A percentile compares a stretch with the other conserved stretches of the same genome.
Evolutionary conservation across 2,888 invertebrate genomes (phyloP).

Genomic region (Drosophila parthenogenetica): DNA sequence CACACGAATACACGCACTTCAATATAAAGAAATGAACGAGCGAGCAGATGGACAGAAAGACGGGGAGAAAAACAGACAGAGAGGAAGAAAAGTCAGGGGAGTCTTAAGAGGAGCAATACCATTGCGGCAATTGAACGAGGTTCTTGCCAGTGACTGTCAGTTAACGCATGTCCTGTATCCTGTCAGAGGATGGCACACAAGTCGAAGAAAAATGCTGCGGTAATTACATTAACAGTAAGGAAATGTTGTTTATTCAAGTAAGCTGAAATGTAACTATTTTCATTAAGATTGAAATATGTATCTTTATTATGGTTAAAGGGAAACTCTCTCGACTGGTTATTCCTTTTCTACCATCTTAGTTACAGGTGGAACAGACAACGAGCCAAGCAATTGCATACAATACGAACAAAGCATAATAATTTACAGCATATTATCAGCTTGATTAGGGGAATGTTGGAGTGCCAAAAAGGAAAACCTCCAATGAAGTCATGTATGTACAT

Average conservation of each 20-base stretch:
- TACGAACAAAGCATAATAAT: not conserved
- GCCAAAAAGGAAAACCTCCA: not conserved
- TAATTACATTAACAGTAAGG: constrained; percentile 76
- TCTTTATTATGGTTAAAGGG: constrained; percentile 38
- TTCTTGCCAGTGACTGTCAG: constrained; percentile 55
- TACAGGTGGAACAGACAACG: not conserved
- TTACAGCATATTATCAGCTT: not conserved
- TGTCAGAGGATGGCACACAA: constrained; percentile 26
- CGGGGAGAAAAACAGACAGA: constrained; percentile 1
- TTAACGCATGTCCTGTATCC: constrained; percentile 35
- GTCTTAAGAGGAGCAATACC: constrained; percentile 38
- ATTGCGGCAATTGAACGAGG: constrained; percentile 65
- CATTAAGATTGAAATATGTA: constrained; percentile 79
- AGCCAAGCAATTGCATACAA: not conserved
- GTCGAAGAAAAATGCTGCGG: constrained; percentile 71
- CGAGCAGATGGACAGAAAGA: constrained; percentile 3
- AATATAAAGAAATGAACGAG: constrained; percentile 21
- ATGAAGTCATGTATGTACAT: not conserved
- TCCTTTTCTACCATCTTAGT: not conserved
- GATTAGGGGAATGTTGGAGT: not conserved
- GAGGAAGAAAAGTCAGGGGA: not conserved
- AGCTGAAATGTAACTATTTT: constrained; percentile 74
- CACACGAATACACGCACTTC: constrained; percentile 33
- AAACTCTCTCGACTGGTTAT: not conserved
- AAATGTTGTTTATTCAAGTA: constrained; percentile 70